Evolutionary conservation across 2,113 vertebrate species (phyloP).

Genomic region (Pachypanchax playfairii): DNA sequence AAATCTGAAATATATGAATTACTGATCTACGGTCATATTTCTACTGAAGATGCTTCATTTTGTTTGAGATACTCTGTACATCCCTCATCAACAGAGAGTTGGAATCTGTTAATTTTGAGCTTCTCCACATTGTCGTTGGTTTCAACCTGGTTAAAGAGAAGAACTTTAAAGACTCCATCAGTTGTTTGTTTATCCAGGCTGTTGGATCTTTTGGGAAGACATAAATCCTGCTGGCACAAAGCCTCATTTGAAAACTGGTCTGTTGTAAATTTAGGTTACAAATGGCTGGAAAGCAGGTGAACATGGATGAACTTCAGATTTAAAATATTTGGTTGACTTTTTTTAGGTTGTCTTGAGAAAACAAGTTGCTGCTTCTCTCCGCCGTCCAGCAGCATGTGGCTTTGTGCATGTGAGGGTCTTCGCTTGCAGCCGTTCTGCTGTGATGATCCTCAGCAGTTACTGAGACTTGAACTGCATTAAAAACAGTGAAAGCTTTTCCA

Average conservation of each 20-base stretch:
- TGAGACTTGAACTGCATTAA: constrained; percentile 5
- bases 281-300: neutral
- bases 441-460: constrained; percentile 1
- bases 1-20: neutral
- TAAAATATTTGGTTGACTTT: neutral
- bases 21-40: too few relatives aligned
- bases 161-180: too few relatives aligned
- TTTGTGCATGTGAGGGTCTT: constrained; percentile 43
- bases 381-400: constrained; percentile 53
- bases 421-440: constrained; percentile 25
- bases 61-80: too few relatives aligned
- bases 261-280: neutral
- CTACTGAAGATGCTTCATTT: too few relatives aligned
- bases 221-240: too few relatives aligned
- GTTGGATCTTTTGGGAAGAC: too few relatives aligned
- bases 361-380: constrained; percentile 28
- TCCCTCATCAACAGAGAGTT: too few relatives aligned
- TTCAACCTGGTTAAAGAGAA: too few relatives aligned
- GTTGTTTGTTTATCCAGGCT: too few relatives aligned
- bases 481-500: constrained; percentile 10
- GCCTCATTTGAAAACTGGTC: too few relatives aligned
- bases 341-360: constrained; percentile 4
- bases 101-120: too few relatives aligned
- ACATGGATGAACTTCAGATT: neutral
- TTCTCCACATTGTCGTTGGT: too few relatives aligned